phyloP scores from a whole-genome alignment of 2,888 invertebrate species.

The Leptinotarsa rubiginosa region DNA sequence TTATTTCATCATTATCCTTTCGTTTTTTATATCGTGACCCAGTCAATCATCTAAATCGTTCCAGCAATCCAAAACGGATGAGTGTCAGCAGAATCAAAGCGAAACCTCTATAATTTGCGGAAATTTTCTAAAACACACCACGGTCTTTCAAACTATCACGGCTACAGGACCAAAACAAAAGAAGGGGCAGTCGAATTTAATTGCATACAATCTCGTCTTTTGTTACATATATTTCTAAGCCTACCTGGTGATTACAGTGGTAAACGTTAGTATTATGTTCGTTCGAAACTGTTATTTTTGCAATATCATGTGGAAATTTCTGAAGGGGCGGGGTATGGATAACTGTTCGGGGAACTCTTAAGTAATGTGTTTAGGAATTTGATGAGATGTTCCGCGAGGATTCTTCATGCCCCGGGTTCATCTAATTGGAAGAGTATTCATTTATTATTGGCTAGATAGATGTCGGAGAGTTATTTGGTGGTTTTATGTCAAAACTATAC shows the following conservation, averaged over 20 bases:
- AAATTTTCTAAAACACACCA: slow-evolving; percentile 19
- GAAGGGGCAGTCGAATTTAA: slow-evolving; percentile 40
- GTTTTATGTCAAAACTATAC: neutral
- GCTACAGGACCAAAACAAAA: slow-evolving; percentile 37
- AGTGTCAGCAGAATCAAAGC: slow-evolving; percentile 8
- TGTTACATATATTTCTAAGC: slow-evolving; percentile 43
- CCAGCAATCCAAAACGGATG: neutral
- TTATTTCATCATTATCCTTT: neutral
- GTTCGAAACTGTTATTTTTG: slow-evolving; percentile 37
- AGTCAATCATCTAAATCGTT: slow-evolving; percentile 6
- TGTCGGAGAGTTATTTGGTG: slow-evolving; percentile 1
- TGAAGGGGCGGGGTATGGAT: slow-evolving; percentile 24
- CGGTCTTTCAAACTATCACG: neutral
- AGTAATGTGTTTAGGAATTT: slow-evolving; percentile 28
- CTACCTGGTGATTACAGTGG: slow-evolving; percentile 35
- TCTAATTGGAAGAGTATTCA: slow-evolving; percentile 1
- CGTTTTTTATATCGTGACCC: slow-evolving; percentile 6
- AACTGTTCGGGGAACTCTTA: slow-evolving; percentile 33
- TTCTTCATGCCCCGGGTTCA: neutral
- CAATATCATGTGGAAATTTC: slow-evolving; percentile 39
- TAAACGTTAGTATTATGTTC: slow-evolving; percentile 31
- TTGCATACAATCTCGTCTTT: slow-evolving; percentile 42
- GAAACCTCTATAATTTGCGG: slow-evolving; percentile 10
- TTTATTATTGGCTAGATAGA: neutral
- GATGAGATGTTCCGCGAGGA: slow-evolving; percentile 6